These are phyloP conservation scores for Spodoptera exigua DNA, from an alignment of 2,888 invertebrate species.

Conservation along the genomic window DNA sequence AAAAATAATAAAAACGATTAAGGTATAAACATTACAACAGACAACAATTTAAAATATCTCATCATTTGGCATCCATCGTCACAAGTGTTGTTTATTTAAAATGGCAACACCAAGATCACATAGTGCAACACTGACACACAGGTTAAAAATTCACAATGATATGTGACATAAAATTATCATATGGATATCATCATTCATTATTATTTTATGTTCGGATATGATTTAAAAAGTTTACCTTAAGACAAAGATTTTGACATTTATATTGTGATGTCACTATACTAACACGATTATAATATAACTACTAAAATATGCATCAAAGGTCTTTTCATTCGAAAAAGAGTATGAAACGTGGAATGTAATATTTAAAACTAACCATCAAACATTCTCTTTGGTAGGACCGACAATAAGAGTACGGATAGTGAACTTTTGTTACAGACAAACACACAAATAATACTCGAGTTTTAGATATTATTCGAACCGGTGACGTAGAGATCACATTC, in stretches of 20 bases:
- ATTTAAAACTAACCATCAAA: constrained; percentile 54
- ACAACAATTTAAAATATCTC: constrained; percentile 70
- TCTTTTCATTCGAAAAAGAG: constrained; percentile 53
- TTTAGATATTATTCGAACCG: constrained; percentile 46
- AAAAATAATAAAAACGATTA: constrained; percentile 57
- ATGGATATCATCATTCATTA: constrained; percentile 30
- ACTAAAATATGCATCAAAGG: constrained; percentile 43
- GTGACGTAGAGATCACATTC: constrained; percentile 45
- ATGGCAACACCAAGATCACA: constrained; percentile 78
- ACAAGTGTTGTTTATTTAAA: constrained; percentile 60
- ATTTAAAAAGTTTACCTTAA: constrained; percentile 29
- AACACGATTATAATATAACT: constrained; percentile 47
- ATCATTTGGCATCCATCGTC: constrained; percentile 79
- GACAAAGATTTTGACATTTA: constrained; percentile 44
- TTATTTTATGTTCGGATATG: constrained; percentile 41
- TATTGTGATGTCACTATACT: constrained; percentile 54
- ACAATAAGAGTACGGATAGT: constrained; percentile 54
- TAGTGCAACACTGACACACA: constrained; percentile 49
- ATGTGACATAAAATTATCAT: constrained; percentile 43
- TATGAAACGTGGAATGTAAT: constrained; percentile 63
- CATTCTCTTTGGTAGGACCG: constrained; percentile 58
- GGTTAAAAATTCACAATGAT: constrained; percentile 57
- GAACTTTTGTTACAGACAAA: constrained; percentile 56
- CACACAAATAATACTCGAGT: constrained; percentile 50
- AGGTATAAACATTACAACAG: constrained; percentile 69